These are phyloP conservation scores for Glandiceps talaboti DNA, from an alignment of 53 echinoderm and acorn worm genomes.

Conservation along the genomic window DNA sequence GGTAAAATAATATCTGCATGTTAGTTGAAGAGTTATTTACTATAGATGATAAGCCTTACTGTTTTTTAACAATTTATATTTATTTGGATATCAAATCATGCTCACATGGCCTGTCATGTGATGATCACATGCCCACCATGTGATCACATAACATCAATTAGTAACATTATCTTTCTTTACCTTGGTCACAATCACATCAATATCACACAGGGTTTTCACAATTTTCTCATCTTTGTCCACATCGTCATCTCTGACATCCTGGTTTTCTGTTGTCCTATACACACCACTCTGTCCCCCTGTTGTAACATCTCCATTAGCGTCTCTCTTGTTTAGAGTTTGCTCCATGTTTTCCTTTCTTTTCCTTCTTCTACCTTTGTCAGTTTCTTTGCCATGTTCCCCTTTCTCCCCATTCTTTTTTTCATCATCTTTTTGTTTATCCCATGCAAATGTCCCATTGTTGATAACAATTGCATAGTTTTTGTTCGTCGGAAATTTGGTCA, in stretches of 20 bases:
- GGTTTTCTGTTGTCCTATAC: background rate
- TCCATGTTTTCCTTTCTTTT: background rate
- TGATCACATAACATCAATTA: too few relatives aligned
- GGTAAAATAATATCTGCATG: too few relatives aligned
- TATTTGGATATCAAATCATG: too few relatives aligned
- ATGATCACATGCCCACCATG: too few relatives aligned
- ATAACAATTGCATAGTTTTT: constrained; percentile 61
- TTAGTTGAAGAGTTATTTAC: too few relatives aligned
- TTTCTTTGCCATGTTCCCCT: background rate
- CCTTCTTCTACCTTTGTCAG: constrained; percentile 13
- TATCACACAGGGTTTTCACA: constrained; percentile 37
- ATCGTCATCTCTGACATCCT: background rate
- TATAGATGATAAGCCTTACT: too few relatives aligned
- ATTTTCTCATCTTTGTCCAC: constrained; percentile 7
- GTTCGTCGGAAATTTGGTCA: constrained; percentile 45
- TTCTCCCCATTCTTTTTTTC: background rate
- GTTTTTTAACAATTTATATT: too few relatives aligned
- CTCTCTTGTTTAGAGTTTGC: background rate
- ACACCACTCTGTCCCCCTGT: background rate
- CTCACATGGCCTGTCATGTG: too few relatives aligned
- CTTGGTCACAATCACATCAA: constrained; percentile 56
- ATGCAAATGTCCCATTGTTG: constrained; percentile 58
- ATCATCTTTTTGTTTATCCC: constrained; percentile 55
- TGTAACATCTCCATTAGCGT: background rate
- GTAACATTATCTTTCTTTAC: too few relatives aligned